Evolutionary conservation across 2,888 invertebrate genomes (phyloP), one percentile per base, ranked within the genome.

Genomic region (Macrophya annulata): DNA sequence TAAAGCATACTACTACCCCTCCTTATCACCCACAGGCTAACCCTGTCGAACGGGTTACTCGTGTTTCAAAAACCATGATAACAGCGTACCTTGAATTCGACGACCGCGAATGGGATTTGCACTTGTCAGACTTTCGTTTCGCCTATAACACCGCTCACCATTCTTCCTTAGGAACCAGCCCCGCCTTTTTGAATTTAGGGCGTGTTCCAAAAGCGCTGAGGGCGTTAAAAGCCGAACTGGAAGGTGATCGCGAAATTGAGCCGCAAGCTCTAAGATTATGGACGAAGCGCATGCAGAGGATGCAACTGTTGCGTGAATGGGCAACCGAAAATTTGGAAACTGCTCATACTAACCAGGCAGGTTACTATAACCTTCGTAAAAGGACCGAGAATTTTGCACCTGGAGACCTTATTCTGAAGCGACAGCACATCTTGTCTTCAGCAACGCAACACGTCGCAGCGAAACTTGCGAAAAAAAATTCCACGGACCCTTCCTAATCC

Each of bases 61-160:
- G 74, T 0, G 21, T 74, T 1, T 10, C 45, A 4, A 48, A 74
- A 8, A 74, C 74, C 0, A 74, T 74, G 74, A 74, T 87, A 0
- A 43, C 59, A 0, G 37, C 85, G 0, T 90, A 86, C 84, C 43
- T 88, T 0, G 85, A 85, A 3, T 82, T 85, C 0, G 72, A 87
- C 59, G 90, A 90, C 10, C 85, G 86, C 10, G 85, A 88, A 4
- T 89, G 90, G 90, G 88, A 89, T 51, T 6, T 62, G 21, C 85
- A 89, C 71, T 17, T 90, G 0, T 81, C 83, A 0, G 85, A 89
- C 40, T 84, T 90, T 37, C 85, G 85, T 15, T 43, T 74, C 12
- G 74, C 74, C 0, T 74, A 45, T 4, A 74, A 74, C 12, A 45
- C 74, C 3, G 74, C 88, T 0, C 65, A 65, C 5, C 88, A 88